Base-by-base conservation (phyloP, 1,140 invertebrate species). In the Diorhabda sublineata region DNA sequence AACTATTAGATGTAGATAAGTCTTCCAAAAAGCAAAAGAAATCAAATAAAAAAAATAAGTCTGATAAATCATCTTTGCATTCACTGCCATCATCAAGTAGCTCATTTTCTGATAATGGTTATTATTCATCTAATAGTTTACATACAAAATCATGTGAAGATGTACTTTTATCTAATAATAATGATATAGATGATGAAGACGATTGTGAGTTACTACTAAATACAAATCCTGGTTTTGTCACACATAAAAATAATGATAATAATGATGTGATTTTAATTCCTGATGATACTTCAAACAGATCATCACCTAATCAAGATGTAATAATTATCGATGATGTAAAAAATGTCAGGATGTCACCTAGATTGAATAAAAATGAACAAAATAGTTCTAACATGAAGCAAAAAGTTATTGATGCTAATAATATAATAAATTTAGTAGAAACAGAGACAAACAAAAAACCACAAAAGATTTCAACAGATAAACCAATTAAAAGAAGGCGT, bases 311-410 rank as follows among this genome's bases (percentile, higher is more conserved):
- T 45, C 56, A 65, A 8, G 65, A 67, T 45, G 57, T 67, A 5
- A 67, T 67, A 60, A 43, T 67, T 45, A 60, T 67, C 11, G 65
- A 67, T 26, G 58, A 59, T 9, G 11, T 52, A 11, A 67, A 26
- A 44, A 6, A 26, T 2, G 8, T 52, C 3, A 45, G 65, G 5
- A 4, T 60, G 4, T 67, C 65, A 42, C 65, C 65, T 59, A 67
- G 65, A 45, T 7, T 52, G 26, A 67, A 60, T 5, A 45, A n/a
- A 52, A 52, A 52, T n/a, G 47, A 52, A 4, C 47, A 52, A n/a
- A 52, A n/a, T 6, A 52, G 4, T 52, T 8, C 3, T 52, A 26
- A 26, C 26, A 26, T 26, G 26, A 26, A 26, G 26, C 47, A 3
- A 3, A 6, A 52, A 52, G n/a, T 8, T 2, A 52, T 52, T 52